Base-by-base conservation (phyloP, 2,797 vertebrate species). In the Sebastes cheni region DNA sequence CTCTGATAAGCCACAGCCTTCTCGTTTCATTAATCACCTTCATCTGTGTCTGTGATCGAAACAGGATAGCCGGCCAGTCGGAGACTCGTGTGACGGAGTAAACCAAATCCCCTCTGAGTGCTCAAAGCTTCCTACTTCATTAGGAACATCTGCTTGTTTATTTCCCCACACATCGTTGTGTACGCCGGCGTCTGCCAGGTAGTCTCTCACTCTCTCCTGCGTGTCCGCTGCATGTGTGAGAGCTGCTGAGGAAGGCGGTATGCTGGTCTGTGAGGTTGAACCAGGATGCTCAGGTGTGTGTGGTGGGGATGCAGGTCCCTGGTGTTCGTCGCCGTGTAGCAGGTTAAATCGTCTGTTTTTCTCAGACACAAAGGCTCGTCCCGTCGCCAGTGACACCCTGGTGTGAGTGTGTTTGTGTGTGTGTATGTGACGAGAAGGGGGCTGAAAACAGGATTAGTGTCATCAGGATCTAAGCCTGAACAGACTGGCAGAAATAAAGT, bases 391-490 rank as follows among this genome's bases (percentile, higher is more conserved):
- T 82, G 82, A 86, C 92, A 89, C 89, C 91, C 89, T 58, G 83
- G 88, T 86, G 89, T 79, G 90, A 23, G 72, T 84, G 68, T 86
- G 81, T 80, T 58, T 59, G 79, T 77, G 77, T 69, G 71, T 46
- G 64, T 67, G 64, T 66, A 42, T 56, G 91, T 81, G 85, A 86
- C 1, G 74, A 83, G 73, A 74, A 86, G 77, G 79, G 81, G 79
- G 83, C 86, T 91, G 88, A 90, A 94, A 95, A 95, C 90, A 93
- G 89, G 94, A 96, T 95, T 95, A 96, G 86, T 93, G 92, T 93
- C 93, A 91, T 92, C 67, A 79, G 87, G 83, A 86, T 92, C 85
- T 95, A 93, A 96, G 82, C 88, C 93, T 25, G 89, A 95, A 91
- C 94, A 96, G 94, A 93, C 88, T 95, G 94, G 92, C 77, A 80